Evolutionary conservation across 2,113 vertebrate genomes (phyloP).

Genomic region (Regulus satrapa): DNA sequence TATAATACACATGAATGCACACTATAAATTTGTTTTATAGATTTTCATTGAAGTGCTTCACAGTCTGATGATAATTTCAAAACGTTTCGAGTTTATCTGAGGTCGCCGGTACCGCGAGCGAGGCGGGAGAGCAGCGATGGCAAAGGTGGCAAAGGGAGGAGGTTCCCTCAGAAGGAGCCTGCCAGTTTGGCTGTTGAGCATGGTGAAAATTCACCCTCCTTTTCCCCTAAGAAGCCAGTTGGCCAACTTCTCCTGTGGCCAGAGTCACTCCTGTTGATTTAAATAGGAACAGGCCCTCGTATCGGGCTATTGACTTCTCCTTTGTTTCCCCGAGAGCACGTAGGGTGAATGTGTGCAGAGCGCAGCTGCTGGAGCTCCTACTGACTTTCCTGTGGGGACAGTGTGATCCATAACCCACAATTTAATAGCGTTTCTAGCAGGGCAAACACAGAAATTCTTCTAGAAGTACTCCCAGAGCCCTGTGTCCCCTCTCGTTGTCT

Average conservation of each 20-base stretch:
- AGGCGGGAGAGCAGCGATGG: neutral
- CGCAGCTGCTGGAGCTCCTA: neutral
- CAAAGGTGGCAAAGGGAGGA: neutral
- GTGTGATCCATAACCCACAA: neutral
- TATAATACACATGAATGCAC: conserved; percentile 42
- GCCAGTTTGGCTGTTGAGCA: neutral
- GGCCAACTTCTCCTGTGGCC: neutral
- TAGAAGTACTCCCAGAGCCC: rapidly evolving
- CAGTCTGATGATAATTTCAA: conserved; percentile 47
- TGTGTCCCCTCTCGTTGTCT: rapidly evolving
- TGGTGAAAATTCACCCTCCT: neutral
- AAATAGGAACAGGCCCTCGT: neutral
- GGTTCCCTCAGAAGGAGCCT: neutral
- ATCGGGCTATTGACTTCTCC: neutral
- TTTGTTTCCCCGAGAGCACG: neutral
- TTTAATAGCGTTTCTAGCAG: neutral
- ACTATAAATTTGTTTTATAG: conserved; percentile 61
- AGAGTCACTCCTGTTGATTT: neutral
- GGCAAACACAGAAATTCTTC: neutral
- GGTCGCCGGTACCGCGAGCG: neutral
- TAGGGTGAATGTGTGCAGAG: neutral
- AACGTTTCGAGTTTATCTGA: conserved; percentile 31
- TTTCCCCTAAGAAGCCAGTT: neutral
- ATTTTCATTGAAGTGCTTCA: conserved; percentile 55
- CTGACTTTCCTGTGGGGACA: conserved; percentile 4